Percentiles rank a stretch among this genome's conserved stretches.
Conservation (phyloP, 2,888 invertebrate species). For the Cataglyphis cursor region DNA sequence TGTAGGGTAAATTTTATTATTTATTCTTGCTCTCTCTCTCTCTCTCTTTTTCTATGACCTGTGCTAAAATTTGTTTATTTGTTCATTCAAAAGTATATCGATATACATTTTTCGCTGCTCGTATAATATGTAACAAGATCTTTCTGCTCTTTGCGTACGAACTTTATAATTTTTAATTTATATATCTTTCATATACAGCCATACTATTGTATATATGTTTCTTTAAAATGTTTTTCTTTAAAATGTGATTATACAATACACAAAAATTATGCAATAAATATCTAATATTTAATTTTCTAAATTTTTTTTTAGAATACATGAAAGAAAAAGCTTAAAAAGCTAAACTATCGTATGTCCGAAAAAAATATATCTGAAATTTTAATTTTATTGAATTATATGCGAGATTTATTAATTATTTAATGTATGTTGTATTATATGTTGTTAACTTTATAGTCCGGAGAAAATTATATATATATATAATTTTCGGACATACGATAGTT, state of each 20-base stretch:
- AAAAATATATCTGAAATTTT: too few relatives aligned
- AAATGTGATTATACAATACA: neutral
- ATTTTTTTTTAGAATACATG: neutral
- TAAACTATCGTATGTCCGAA: too few relatives aligned
- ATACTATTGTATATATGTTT: neutral
- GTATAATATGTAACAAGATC: neutral
- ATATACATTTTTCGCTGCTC: slow-evolving; percentile 16
- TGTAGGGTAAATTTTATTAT: slow-evolving; percentile 15
- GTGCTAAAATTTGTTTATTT: slow-evolving; percentile 32
- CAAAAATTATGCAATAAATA: neutral
- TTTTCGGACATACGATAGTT: slow-evolving; percentile 17
- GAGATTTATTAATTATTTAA: too few relatives aligned
- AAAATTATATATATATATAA: too few relatives aligned
- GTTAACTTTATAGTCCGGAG: too few relatives aligned
- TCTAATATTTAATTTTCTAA: neutral
- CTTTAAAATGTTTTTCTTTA: neutral
- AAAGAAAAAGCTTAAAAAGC: neutral
- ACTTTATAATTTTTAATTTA: neutral
- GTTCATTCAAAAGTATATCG: neutral
- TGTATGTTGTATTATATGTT: too few relatives aligned
- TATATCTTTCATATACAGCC: slow-evolving; percentile 4
- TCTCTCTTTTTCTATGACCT: neutral
- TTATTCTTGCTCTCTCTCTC: neutral
- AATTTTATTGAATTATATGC: too few relatives aligned
- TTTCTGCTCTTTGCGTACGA: neutral